Percentiles rank a stretch among this genome's conserved stretches.
phyloP scores from a whole-genome alignment of 2,888 invertebrate species.

The Theretra japonica region DNA sequence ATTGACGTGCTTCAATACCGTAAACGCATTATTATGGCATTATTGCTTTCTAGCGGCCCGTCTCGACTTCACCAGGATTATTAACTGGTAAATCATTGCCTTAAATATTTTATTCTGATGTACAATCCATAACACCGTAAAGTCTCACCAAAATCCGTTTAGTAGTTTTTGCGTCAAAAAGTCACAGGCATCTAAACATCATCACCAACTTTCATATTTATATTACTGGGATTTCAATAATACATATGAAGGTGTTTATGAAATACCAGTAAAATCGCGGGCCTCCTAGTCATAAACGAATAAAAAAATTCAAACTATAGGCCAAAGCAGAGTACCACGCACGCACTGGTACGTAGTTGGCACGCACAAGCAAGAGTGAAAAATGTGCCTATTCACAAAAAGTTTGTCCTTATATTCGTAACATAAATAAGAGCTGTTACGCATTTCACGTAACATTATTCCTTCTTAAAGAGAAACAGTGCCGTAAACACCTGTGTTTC shows the following conservation, averaged over 20 bases:
- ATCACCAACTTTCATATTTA: no score
- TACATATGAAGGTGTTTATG: background rate
- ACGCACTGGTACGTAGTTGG: constrained; percentile 54
- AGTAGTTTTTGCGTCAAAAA: no score
- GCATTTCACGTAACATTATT: constrained; percentile 40
- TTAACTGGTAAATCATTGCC: no score
- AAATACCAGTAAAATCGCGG: background rate
- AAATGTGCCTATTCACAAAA: constrained; percentile 55
- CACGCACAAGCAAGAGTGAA: constrained; percentile 56
- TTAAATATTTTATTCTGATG: no score
- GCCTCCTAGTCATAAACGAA: constrained; percentile 1
- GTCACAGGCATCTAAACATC: no score
- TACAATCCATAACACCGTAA: no score
- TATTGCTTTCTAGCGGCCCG: no score
- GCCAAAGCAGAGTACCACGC: constrained; percentile 54
- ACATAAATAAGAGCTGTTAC: constrained; percentile 45
- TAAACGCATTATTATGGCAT: no score
- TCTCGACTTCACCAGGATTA: no score
- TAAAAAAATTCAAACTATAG: constrained; percentile 48
- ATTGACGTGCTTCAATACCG: no score
- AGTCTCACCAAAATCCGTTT: no score
- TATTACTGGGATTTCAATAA: no score
- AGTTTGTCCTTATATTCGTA: constrained; percentile 50
- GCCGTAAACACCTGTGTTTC: constrained; percentile 23
- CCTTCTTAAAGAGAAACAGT: constrained; percentile 25